These are phyloP conservation scores for Steromphala cineraria DNA, from an alignment of 2,888 invertebrate genomes.

Conservation along the genomic window DNA sequence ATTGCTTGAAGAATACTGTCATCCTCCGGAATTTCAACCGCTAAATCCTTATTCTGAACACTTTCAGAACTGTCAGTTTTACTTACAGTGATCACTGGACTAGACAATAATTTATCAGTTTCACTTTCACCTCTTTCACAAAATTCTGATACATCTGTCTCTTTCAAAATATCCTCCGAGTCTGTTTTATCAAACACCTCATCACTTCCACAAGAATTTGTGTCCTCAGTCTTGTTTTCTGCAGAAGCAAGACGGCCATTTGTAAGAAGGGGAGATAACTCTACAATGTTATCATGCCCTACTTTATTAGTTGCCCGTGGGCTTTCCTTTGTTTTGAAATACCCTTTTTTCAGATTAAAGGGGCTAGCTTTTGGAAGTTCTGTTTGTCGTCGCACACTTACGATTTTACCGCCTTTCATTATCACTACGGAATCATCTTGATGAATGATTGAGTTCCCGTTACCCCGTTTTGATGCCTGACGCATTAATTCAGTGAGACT, in stretches of 20 bases:
- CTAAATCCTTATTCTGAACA: slow-evolving; percentile 20
- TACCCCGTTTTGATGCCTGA: slow-evolving; percentile 32
- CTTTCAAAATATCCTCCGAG: not conserved
- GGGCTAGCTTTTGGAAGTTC: slow-evolving; percentile 21
- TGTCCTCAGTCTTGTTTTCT: slow-evolving; percentile 10
- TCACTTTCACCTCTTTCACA: not conserved
- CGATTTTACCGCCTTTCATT: slow-evolving; percentile 67
- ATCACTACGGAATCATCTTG: slow-evolving; percentile 63
- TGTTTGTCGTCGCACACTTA: slow-evolving; percentile 54
- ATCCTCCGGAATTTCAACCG: slow-evolving; percentile 27
- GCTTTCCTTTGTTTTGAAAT: slow-evolving; percentile 16
- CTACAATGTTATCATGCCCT: not conserved
- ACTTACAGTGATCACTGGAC: slow-evolving; percentile 33
- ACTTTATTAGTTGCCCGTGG: not conserved
- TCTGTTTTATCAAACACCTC: slow-evolving; percentile 25
- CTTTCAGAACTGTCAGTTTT: slow-evolving; percentile 21
- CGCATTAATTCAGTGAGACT: slow-evolving; percentile 36
- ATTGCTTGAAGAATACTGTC: slow-evolving; percentile 31
- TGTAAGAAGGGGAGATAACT: slow-evolving; percentile 9
- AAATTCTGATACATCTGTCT: not conserved
- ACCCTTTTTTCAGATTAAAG: slow-evolving; percentile 23
- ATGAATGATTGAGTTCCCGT: slow-evolving; percentile 57
- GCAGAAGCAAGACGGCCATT: slow-evolving; percentile 16
- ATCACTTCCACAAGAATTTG: slow-evolving; percentile 26
- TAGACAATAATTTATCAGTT: not conserved